These are phyloP conservation scores for Drosophila macrospina DNA, from an alignment of 2,888 invertebrate genomes.

Conservation along the genomic window DNA sequence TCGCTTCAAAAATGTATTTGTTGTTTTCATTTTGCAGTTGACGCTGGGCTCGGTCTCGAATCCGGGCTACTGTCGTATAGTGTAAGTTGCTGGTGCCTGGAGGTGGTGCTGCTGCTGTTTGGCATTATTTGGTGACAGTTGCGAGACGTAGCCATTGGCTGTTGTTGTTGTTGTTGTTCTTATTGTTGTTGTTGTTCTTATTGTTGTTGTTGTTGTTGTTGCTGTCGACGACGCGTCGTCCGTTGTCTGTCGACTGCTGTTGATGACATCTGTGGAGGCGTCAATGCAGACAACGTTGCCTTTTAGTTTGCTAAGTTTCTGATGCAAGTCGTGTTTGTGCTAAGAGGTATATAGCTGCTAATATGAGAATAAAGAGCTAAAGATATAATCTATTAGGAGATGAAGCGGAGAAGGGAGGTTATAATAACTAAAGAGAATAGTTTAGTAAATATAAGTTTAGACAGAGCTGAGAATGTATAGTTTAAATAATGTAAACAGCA, in stretches of 20 bases:
- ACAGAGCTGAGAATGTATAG: no score
- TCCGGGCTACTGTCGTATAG: constrained; percentile 61
- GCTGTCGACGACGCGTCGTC: constrained; percentile 16
- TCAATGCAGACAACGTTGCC: constrained; percentile 28
- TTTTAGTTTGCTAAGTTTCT: not conserved
- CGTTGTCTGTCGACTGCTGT: constrained; percentile 20
- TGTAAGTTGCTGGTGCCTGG: constrained; percentile 30
- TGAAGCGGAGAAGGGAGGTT: no score
- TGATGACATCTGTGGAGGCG: constrained; percentile 60
- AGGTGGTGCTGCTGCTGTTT: constrained; percentile 37
- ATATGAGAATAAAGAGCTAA: not conserved
- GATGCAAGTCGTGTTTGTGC: not conserved
- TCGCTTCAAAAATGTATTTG: constrained; percentile 71
- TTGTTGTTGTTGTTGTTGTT: constrained; percentile 1
- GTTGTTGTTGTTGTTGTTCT: constrained; percentile 22
- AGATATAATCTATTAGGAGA: not conserved
- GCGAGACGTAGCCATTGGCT: constrained; percentile 33
- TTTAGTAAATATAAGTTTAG: no score
- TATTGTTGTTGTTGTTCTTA: no score
- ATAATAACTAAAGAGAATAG: no score
- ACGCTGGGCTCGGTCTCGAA: constrained; percentile 31
- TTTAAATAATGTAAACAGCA: no score
- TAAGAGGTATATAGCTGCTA: not conserved
- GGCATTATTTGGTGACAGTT: constrained; percentile 69
- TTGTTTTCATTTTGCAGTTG: constrained; percentile 29